phyloP scores from a whole-genome alignment of 2,113 vertebrate species.

The Capricornis sumatraensis region DNA sequence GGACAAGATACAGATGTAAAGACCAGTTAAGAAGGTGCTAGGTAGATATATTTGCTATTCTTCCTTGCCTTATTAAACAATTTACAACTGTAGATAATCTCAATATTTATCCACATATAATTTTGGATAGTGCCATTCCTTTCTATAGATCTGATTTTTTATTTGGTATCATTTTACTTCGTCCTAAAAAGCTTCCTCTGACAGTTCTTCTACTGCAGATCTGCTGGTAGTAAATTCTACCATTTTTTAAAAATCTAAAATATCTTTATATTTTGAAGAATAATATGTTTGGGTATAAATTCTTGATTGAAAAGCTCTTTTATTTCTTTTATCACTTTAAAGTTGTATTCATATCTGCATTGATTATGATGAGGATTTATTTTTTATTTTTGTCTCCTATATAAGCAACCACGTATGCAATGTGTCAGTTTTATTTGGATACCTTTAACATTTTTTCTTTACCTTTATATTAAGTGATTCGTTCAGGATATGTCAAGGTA shows the following conservation, averaged over 20 bases:
- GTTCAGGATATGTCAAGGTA: neutral
- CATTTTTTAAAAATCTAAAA: neutral
- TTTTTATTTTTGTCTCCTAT: neutral
- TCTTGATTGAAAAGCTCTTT: neutral
- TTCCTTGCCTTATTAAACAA: neutral
- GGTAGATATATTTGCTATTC: neutral
- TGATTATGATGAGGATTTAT: neutral
- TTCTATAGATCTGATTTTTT: neutral
- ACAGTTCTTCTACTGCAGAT: neutral
- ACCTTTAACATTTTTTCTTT: neutral
- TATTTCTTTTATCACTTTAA: neutral
- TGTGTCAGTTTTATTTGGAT: neutral
- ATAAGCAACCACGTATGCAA: neutral
- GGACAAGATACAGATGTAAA: neutral
- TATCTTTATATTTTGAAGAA: neutral
- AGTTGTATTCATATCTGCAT: neutral
- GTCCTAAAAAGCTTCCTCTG: neutral
- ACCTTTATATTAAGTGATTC: neutral
- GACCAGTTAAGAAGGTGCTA: neutral
- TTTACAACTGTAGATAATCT: neutral
- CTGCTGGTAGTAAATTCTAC: neutral
- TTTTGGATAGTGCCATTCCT: neutral
- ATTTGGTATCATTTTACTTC: neutral
- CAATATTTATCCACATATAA: neutral
- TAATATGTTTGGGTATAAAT: neutral